Conservation (phyloP, 1,140 invertebrate genomes). For the Drosophila saltans region DNA sequence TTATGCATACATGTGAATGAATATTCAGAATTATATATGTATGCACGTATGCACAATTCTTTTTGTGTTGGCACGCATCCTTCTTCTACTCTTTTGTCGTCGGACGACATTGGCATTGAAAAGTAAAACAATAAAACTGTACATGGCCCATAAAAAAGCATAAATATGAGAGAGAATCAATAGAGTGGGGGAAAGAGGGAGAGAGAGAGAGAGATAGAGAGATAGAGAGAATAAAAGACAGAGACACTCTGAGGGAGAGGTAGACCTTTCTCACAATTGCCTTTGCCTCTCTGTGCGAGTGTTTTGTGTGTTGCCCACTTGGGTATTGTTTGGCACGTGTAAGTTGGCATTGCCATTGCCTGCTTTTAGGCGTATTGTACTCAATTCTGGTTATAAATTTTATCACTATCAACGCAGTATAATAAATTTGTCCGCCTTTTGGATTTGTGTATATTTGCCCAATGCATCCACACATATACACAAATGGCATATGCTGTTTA, state of each 20-base stretch:
- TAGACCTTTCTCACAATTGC: conserved; percentile 41
- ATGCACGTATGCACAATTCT: neutral
- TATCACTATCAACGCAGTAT: conserved; percentile 72
- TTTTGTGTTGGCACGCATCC: conserved; percentile 5
- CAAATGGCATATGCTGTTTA: conserved; percentile 53
- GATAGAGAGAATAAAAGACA: neutral
- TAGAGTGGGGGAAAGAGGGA: neutral
- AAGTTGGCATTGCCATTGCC: conserved; percentile 43
- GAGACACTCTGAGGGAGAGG: neutral
- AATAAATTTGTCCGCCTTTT: conserved; percentile 68
- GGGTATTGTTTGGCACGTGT: conserved; percentile 63
- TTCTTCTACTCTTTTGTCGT: neutral
- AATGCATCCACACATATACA: conserved; percentile 28
- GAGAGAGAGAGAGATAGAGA: too few species aligned
- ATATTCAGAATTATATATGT: neutral
- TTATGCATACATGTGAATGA: neutral
- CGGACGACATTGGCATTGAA: conserved; percentile 54
- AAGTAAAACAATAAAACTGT: conserved; percentile 76
- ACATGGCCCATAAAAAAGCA: conserved; percentile 71
- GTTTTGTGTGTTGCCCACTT: conserved; percentile 46
- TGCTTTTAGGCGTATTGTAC: conserved; percentile 56
- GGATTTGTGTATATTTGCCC: conserved; percentile 72
- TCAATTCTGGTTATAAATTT: conserved; percentile 73
- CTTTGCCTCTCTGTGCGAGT: conserved; percentile 24
- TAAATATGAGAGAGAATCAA: conserved; percentile 72